Percentiles rank a stretch among this genome's conserved stretches.
These are phyloP conservation scores for Galaxea fascicularis DNA, from an alignment of 92 coral and sea anemone genomes.

Conservation along the genomic window DNA sequence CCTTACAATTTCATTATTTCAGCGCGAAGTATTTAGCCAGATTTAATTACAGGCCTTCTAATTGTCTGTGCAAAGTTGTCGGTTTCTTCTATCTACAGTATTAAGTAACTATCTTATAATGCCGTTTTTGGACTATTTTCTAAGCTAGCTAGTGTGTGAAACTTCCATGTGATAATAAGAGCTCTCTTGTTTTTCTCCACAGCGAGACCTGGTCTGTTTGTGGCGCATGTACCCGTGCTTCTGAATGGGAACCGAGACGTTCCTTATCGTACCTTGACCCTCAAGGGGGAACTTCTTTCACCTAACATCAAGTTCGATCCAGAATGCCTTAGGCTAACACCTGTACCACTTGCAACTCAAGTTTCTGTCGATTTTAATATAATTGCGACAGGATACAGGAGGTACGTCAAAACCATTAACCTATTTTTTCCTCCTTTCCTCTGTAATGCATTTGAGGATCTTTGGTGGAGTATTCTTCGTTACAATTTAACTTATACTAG, in stretches of 20 bases:
- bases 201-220: slow-evolving; percentile 89
- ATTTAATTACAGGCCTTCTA: background rate
- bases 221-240: slow-evolving; percentile 87
- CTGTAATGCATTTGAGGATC: background rate
- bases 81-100: background rate
- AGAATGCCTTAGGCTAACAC: slow-evolving; percentile 67
- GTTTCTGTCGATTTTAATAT: slow-evolving; percentile 84
- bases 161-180: background rate
- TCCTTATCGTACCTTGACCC: slow-evolving; percentile 89
- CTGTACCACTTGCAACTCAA: slow-evolving; percentile 89
- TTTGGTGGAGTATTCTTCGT: background rate
- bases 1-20: background rate
- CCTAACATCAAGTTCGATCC: slow-evolving; percentile 87
- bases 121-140: no score
- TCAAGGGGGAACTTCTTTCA: slow-evolving; percentile 84
- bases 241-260: slow-evolving; percentile 81
- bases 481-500: no score
- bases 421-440: background rate
- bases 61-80: background rate
- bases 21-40: background rate
- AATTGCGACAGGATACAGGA: slow-evolving; percentile 92
- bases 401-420: slow-evolving; percentile 41
- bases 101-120: no score
- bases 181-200: background rate
- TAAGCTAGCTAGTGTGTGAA: no score